A percentile compares a stretch with the other conserved stretches of the same genome.
These are phyloP conservation scores for Polydrusus pterygomalis DNA, from an alignment of 2,888 invertebrate species.

Conservation along the genomic window DNA sequence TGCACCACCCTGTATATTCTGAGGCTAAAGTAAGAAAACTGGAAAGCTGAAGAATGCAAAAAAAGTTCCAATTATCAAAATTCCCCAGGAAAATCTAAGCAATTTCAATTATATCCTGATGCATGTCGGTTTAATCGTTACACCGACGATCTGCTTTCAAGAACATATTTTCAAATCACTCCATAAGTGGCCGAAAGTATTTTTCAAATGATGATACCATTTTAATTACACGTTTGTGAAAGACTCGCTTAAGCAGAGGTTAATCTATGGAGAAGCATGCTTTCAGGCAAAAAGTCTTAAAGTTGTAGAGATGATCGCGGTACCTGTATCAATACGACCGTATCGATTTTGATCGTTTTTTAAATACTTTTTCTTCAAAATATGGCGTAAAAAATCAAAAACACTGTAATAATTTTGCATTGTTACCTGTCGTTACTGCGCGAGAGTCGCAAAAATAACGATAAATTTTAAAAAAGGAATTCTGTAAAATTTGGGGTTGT, in stretches of 20 bases:
- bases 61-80: background rate
- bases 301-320: background rate
- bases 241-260: slow-evolving; percentile 38
- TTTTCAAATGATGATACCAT: slow-evolving; percentile 54
- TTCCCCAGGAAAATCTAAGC: slow-evolving; percentile 11
- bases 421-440: too few species aligned
- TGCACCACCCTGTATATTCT: too few species aligned
- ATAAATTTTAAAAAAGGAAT: too few species aligned
- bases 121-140: background rate
- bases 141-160: background rate
- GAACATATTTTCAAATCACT: slow-evolving; percentile 33
- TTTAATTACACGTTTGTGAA: slow-evolving; percentile 48
- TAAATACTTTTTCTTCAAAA: too few species aligned
- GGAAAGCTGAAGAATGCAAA: background rate
- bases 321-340: too few species aligned
- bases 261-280: slow-evolving; percentile 46
- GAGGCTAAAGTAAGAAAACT: too few species aligned
- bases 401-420: too few species aligned
- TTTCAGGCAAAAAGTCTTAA: slow-evolving; percentile 25
- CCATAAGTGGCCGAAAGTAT: slow-evolving; percentile 44
- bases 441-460: too few species aligned
- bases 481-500: too few species aligned
- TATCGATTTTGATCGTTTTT: too few species aligned
- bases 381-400: too few species aligned
- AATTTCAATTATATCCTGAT: slow-evolving; percentile 16